Base-by-base conservation (phyloP, 2,113 vertebrate species). In the Climacteris rufus region DNA sequence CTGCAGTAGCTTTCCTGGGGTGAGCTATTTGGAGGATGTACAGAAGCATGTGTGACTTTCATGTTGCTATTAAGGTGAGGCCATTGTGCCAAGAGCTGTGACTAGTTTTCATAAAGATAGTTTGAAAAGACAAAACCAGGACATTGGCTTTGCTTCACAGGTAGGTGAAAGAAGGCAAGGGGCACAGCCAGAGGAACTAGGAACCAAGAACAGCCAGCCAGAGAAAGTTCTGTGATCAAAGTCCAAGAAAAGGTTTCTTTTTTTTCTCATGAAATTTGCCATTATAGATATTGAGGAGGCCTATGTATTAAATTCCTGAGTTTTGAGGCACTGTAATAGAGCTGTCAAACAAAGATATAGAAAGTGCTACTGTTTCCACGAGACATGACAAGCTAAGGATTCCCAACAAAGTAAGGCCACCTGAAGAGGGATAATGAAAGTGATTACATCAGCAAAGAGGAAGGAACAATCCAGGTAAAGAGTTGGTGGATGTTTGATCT, bases 381-480 rank as follows among this genome's bases (percentile, higher is more conserved):
- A 95, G 93, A 96, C 92, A 95, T 96, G 93, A 96, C 94, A 97
- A 96, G 90, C 92, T 95, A 93, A 97, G 95, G 94, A 96, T 96
- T 97, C 94, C 93, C 93, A 96, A 87, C 95, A 96, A 96, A 97
- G 96, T 94, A 52, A 94, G 93, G 90, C 94, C 93, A 94, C 96
- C 96, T 94, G 95, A 96, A 92, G 96, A 60, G 94, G 94, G 93
- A 96, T 97, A 96, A 96, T 97, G 93, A 96, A 94, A 96, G 96
- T 97, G 93, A 97, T 96, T 97, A 96, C 93, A 89, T 96, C 96
- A 96, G 94, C 96, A 97, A 96, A 97, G 94, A 81, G 88, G 85
- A 97, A 97, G 92, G 96, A 96, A 97, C 94, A 97, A 95, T 97
- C 90, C 93, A 95, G 96, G 93, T 97, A 96, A 96, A 96, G 96